Evolutionary conservation across 2,888 invertebrate genomes (phyloP).

Genomic region (Cheilosia pagana): DNA sequence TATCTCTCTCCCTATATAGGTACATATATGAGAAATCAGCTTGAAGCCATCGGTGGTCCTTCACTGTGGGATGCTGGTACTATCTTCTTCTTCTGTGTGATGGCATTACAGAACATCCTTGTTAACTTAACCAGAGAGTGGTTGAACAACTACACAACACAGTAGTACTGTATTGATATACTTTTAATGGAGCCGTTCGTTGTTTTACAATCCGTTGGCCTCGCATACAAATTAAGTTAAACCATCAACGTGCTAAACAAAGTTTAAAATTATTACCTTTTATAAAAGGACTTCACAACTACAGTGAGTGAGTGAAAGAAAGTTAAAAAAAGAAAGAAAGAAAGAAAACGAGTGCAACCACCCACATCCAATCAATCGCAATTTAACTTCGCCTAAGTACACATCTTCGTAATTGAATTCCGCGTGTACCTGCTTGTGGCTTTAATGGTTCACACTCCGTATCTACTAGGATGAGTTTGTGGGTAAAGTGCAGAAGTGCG

Average conservation of each 20-base stretch:
- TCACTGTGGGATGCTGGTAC: slow-evolving; percentile 64
- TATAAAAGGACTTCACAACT: neutral
- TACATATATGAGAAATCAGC: slow-evolving; percentile 59
- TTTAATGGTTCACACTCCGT: slow-evolving; percentile 64
- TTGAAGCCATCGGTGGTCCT: slow-evolving; percentile 63
- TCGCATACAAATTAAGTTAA: slow-evolving; percentile 22
- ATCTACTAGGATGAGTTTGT: slow-evolving; percentile 65
- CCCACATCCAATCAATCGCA: slow-evolving; percentile 59
- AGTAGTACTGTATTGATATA: slow-evolving; percentile 43
- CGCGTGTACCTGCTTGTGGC: slow-evolving; percentile 65
- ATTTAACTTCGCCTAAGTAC: slow-evolving; percentile 64
- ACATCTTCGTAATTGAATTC: slow-evolving; percentile 67
- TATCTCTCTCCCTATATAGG: slow-evolving; percentile 39
- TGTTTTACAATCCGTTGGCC: slow-evolving; percentile 38
- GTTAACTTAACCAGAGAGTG: slow-evolving; percentile 74
- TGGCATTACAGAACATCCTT: slow-evolving; percentile 73
- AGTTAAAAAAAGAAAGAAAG: neutral
- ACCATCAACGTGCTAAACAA: slow-evolving; percentile 16
- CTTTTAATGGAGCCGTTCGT: slow-evolving; percentile 39
- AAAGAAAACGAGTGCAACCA: slow-evolving; percentile 31
- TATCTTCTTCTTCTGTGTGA: slow-evolving; percentile 59
- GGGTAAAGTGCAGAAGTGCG: slow-evolving; percentile 61
- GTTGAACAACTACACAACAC: slow-evolving; percentile 56
- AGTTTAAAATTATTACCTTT: neutral
- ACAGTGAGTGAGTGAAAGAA: slow-evolving; percentile 19